Evolutionary conservation across 2,888 invertebrate species (phyloP).

Genomic region (Athripsodes cinereus): DNA sequence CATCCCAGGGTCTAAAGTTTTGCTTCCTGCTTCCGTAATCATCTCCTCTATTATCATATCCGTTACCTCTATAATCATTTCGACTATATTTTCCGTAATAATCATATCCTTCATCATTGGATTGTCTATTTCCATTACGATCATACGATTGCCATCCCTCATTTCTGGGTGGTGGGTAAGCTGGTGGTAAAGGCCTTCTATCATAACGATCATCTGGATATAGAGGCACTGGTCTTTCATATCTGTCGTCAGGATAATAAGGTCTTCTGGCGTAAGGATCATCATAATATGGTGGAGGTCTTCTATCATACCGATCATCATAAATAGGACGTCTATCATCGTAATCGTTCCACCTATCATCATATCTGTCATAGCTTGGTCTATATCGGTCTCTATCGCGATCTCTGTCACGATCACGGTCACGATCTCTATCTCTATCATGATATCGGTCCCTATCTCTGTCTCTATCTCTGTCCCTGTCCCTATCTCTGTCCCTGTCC

Average conservation of each 20-base stretch:
- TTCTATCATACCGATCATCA: slow-evolving; percentile 13
- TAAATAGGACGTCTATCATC: slow-evolving; percentile 33
- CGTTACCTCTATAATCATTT: slow-evolving; percentile 13
- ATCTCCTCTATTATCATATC: slow-evolving; percentile 18
- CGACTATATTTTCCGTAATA: slow-evolving; percentile 14
- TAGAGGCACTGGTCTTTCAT: slow-evolving; percentile 13
- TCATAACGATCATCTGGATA: slow-evolving; percentile 18
- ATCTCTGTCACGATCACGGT: slow-evolving; percentile 11
- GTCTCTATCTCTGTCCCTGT: slow-evolving; percentile 4
- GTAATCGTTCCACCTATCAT: slow-evolving; percentile 33
- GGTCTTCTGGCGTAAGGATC: slow-evolving; percentile 17
- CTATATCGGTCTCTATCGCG: slow-evolving; percentile 18
- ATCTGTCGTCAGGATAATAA: slow-evolving; percentile 18
- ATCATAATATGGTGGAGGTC: slow-evolving; percentile 17
- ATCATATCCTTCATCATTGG: slow-evolving; percentile 13
- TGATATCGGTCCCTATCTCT: slow-evolving; percentile 9
- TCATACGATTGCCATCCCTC: slow-evolving; percentile 23
- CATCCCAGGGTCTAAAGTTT: slow-evolving; percentile 55
- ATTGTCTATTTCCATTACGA: slow-evolving; percentile 17
- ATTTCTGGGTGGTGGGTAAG: slow-evolving; percentile 13
- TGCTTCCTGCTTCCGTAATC: slow-evolving; percentile 20
- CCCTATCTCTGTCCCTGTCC: slow-evolving; percentile 10
- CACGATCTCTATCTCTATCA: slow-evolving; percentile 14
- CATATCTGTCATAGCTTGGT: slow-evolving; percentile 32
- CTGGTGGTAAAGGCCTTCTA: slow-evolving; percentile 9